Percentiles rank a stretch among this genome's conserved stretches.
phyloP scores from a whole-genome alignment of 2,797 vertebrate genomes.

The Siniperca scherzeri region DNA sequence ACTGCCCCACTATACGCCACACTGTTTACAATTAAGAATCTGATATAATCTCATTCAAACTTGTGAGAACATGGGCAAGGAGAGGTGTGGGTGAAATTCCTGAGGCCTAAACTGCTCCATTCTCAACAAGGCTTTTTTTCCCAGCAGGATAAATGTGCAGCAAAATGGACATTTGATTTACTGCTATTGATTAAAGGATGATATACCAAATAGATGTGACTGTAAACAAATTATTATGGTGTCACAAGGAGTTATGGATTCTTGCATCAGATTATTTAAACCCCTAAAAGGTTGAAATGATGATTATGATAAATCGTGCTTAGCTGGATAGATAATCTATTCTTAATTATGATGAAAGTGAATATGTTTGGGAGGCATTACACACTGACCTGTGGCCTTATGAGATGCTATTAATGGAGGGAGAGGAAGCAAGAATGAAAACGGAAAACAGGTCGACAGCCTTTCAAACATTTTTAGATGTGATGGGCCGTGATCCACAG shows the following conservation, averaged over 20 bases:
- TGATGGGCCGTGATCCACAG: constrained; percentile 62
- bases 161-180: constrained; percentile 70
- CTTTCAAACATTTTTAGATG: constrained; percentile 76
- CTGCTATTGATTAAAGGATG: constrained; percentile 72
- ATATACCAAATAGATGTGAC: constrained; percentile 72
- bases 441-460: constrained; percentile 69
- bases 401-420: constrained; percentile 71
- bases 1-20: constrained; percentile 19
- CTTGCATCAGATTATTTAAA: constrained; percentile 78
- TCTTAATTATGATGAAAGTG: constrained; percentile 84
- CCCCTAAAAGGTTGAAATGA: constrained; percentile 73
- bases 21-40: constrained; percentile 50
- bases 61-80: constrained; percentile 23
- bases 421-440: constrained; percentile 61
- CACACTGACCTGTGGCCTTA: constrained; percentile 59
- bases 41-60: constrained; percentile 29
- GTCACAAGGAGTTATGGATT: constrained; percentile 80
- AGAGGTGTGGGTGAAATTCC: constrained; percentile 9
- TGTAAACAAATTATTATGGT: constrained; percentile 80
- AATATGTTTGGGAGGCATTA: constrained; percentile 79
- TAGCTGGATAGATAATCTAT: constrained; percentile 80
- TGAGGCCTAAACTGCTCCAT: constrained; percentile 1
- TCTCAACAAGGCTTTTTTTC: constrained; percentile 8
- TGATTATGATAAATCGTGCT: constrained; percentile 81
- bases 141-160: constrained; percentile 32